phyloP scores from a whole-genome alignment of 2,888 invertebrate genomes.

The Thymelicus lineola region DNA sequence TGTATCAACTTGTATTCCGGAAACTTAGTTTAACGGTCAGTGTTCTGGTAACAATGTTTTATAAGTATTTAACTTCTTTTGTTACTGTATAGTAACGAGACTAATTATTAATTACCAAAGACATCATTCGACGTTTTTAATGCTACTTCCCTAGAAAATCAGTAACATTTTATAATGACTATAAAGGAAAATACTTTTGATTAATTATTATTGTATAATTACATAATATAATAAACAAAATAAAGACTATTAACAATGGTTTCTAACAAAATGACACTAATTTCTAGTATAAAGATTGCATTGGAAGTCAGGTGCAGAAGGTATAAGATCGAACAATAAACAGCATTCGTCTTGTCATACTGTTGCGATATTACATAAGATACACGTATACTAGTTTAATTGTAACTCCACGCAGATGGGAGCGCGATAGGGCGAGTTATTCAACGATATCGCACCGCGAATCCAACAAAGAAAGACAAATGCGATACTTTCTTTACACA shows the following conservation, averaged over 20 bases:
- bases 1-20: slow-evolving; percentile 9
- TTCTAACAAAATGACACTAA: no score
- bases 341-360: slow-evolving; percentile 16
- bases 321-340: slow-evolving; percentile 23
- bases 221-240: no score
- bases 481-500: slow-evolving; percentile 69
- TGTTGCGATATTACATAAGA: slow-evolving; percentile 23
- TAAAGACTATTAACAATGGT: no score
- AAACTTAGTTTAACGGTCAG: slow-evolving; percentile 26
- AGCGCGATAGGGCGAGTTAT: slow-evolving; percentile 38
- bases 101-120: no score
- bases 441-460: slow-evolving; percentile 40
- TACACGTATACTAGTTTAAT: slow-evolving; percentile 37
- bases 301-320: not conserved
- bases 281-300: slow-evolving; percentile 1
- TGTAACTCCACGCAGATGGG: slow-evolving; percentile 38
- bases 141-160: no score
- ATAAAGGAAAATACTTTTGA: no score
- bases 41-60: slow-evolving; percentile 4
- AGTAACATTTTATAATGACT: no score
- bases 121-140: no score
- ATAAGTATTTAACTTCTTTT: not conserved
- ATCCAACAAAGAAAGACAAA: slow-evolving; percentile 75
- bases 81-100: no score
- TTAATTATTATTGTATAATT: no score